Evolutionary conservation across 35 echinoderm and acorn worm species (phyloP), one percentile per base, ranked within the genome.

Genomic region (Amphiura filiformis): DNA sequence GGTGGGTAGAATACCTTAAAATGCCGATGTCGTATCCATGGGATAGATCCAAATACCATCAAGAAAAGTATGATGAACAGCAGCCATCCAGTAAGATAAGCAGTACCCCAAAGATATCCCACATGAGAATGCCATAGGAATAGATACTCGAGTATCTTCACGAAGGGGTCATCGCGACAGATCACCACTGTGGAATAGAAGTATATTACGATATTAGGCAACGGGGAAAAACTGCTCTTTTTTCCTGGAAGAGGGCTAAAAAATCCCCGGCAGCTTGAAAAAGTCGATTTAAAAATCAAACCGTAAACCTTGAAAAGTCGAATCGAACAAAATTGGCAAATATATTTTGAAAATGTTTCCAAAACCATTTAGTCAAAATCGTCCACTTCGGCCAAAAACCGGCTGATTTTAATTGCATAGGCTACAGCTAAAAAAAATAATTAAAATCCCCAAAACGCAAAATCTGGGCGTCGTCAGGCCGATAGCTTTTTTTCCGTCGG

Each of bases 1-100:
- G n/a, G n/a, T n/a, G n/a, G n/a, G n/a, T n/a, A n/a, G n/a, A 33
- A 57, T 88, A 93, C 91, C 80, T 93, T 82, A 44, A 78, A 87
- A 81, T 84, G 39, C 11, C 47, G 38, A 31, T 88, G 80, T 20
- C 91, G 91, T 49, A 93, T 79, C 76, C 42, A 93, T 32, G 42
- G 37, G 2, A 78, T 20, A 78, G 91, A 93, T 14, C 64, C 36
- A 13, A 85, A 9, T 31, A 76, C 35, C 70, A 93, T 88, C 0
- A 88, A 22, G 22, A 80, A 5, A 42, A 93, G 42, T 28, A 83
- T 84, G 0, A 78, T 37, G 39, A 85, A 18, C 33, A 88, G 34
- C 15, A 80, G 7, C 91, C 91, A 93, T 22, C 91, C 91, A 44
- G 36, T 93, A 1, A 88, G 70, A 37, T 89, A 93, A 7, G 91